A percentile compares a stretch with the other conserved stretches of the same genome.
Conservation (phyloP, 2,113 vertebrate species). For the Micromys minutus region DNA sequence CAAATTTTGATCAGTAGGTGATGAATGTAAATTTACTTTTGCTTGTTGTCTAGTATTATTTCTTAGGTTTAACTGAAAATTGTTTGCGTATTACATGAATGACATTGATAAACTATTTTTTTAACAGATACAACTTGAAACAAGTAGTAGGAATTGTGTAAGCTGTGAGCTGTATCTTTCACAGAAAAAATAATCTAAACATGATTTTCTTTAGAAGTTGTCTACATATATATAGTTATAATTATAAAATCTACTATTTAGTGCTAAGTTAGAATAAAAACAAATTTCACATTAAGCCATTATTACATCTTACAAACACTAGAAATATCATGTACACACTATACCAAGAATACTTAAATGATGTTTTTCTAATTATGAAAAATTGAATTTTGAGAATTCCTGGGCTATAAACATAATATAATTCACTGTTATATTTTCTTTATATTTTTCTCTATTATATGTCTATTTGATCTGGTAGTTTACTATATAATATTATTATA, state of each 20-base stretch:
- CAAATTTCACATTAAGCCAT: not conserved
- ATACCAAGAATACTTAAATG: not conserved
- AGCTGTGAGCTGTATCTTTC: not conserved
- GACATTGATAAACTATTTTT: not conserved
- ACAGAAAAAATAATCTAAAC: not conserved
- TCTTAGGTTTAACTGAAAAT: not conserved
- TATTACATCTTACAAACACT: not conserved
- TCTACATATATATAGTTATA: not conserved
- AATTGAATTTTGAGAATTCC: constrained; percentile 18
- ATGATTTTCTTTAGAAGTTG: not conserved
- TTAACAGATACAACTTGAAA: not conserved
- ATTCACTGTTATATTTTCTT: not conserved
- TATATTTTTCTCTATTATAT: not conserved
- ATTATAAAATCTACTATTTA: not conserved
- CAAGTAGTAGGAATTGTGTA: not conserved
- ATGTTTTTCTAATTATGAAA: not conserved
- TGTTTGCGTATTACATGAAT: not conserved
- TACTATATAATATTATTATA: not conserved
- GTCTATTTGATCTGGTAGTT: not conserved
- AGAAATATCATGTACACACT: not conserved
- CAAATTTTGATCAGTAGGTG: not conserved
- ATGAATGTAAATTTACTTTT: not conserved
- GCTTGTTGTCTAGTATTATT: not conserved
- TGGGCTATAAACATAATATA: not conserved
- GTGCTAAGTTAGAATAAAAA: not conserved